Base-by-base conservation (phyloP, 1,140 invertebrate genomes). In the Tetramorium alpestre region DNA sequence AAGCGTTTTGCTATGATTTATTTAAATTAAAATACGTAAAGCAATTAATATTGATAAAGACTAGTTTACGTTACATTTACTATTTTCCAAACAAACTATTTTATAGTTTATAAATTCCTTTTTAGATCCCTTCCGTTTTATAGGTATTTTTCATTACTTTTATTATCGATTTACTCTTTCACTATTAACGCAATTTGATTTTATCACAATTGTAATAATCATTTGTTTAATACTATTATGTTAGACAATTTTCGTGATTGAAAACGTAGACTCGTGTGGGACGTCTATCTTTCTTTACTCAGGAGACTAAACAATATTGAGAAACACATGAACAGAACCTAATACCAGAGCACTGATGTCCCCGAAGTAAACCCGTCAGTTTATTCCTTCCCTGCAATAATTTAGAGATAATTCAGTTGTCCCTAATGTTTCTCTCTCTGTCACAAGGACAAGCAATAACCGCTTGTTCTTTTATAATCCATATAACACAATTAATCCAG, bases 301-400 rank as follows among this genome's bases (percentile, higher is more conserved):
- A 44, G 28, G 85, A 69, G 85, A 80, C 76, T 44, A 47, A 81
- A 86, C 64, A 82, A 62, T 58, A 78, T 70, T 78, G 13, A 25
- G 16, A 41, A 60, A 86, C 44, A 78, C 64, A 76, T 58, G 49
- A 58, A 7, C 58, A 58, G 28, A 86, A 81, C 41, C 51, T 86
- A 86, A 70, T 70, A 78, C 41, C 7, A 80, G 41, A 44, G 28
- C 54, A 58, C 13, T 67, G 47, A 47, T 54, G 51, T 78, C 60
- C 76, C 73, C 18, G 13, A 84, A 84, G 67, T 84, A 60, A 84
- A 84, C 49, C 60, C 82, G 82, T 65, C 28, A 73, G 73, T 69
- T 85, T 86, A 80, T 70, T 80, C 65, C 78, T 70, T 56, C 41
- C 1, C 18, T 58, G 85, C 28, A 87, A 87, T 87, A 87, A 87